Base-by-base conservation (phyloP, 2,797 vertebrate genomes). In the Crocodylus rhombifer region DNA sequence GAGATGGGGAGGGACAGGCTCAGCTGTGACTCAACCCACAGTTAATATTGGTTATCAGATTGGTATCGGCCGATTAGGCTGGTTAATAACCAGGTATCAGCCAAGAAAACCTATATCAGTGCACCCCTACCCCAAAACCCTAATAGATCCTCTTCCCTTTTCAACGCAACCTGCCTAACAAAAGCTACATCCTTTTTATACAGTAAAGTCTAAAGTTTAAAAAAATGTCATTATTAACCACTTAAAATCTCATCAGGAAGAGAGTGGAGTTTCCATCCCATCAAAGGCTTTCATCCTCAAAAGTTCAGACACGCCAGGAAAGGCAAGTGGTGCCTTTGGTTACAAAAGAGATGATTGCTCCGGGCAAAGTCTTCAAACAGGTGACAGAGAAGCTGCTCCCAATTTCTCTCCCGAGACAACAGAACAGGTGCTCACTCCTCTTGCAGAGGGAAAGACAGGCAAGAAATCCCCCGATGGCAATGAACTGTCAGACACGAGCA, bases 281-380 rank as follows among this genome's bases (percentile, higher is more conserved):
- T 51, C 83, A 10, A 7, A 4, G 61, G 33, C 80, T 89, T 57
- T 25, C 2, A 64, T 36, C 0, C 18, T 80, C 26, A 18, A 6
- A 55, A 30, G 17, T 36, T 23, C 0, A 0, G 30, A 36, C 7
- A 42, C 42, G 33, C 56, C 65, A 30, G 15, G 0, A 4, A 30
- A 63, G 73, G 33, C 74, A 12, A 8, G 3, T 82, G 42, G 3
- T 0, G 71, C 4, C 26, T 5, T 6, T 2, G 0, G 12, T 30
- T 77, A 58, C 2, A 36, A 2, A 20, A 5, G 25, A 13, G 20
- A 3, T 2, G 0, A 21, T 10, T 3, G 23, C 57, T 63, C 60
- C 81, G 4, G 13, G 63, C 0, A 2, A 17, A 26, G 18, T 0
- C 56, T 36, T 3, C 1, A 63, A 91, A 58, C 79, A 4, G 36